Percentiles rank a stretch among this genome's conserved stretches.
Evolutionary conservation across 2,888 invertebrate species (phyloP).

Genomic region (Bellardia pandia): DNA sequence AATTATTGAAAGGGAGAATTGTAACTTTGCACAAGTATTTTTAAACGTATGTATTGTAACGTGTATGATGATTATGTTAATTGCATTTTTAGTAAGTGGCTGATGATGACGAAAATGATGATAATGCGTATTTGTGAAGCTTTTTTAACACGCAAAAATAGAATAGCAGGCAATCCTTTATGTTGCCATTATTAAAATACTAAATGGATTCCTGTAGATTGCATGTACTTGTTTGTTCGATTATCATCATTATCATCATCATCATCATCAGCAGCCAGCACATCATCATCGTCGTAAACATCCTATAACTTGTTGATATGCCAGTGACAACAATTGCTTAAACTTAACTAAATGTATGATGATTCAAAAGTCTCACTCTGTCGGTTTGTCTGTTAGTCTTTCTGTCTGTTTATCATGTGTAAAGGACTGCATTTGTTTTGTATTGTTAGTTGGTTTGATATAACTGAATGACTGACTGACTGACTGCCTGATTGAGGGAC

Average conservation of each 20-base stretch:
- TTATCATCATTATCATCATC: slow-evolving; percentile 27
- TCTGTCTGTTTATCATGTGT: slow-evolving; percentile 9
- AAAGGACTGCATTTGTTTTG: slow-evolving; percentile 13
- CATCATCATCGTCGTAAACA: slow-evolving; percentile 22
- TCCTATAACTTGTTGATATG: slow-evolving; percentile 72
- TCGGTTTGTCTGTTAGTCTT: neutral
- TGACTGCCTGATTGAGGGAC: slow-evolving; percentile 28
- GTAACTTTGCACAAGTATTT: neutral
- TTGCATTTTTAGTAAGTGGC: slow-evolving; percentile 69
- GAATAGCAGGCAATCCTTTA: neutral
- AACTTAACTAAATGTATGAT: slow-evolving; percentile 29
- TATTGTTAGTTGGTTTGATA: neutral
- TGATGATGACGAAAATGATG: slow-evolving; percentile 49
- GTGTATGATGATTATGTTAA: slow-evolving; percentile 65
- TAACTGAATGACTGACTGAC: neutral
- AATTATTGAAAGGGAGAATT: slow-evolving; percentile 34
- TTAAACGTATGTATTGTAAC: slow-evolving; percentile 6
- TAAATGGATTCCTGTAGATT: slow-evolving; percentile 71
- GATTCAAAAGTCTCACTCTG: neutral
- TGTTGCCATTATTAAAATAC: slow-evolving; percentile 30
- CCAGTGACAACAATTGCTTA: slow-evolving; percentile 72
- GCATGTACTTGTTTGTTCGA: slow-evolving; percentile 58
- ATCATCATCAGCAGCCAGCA: neutral
- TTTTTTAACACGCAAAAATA: slow-evolving; percentile 27
- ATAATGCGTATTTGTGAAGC: slow-evolving; percentile 46